Evolutionary conservation across 2,113 vertebrate species (phyloP), one percentile per base, ranked within the genome.

Genomic region (Chamaetylas fuelleborni): DNA sequence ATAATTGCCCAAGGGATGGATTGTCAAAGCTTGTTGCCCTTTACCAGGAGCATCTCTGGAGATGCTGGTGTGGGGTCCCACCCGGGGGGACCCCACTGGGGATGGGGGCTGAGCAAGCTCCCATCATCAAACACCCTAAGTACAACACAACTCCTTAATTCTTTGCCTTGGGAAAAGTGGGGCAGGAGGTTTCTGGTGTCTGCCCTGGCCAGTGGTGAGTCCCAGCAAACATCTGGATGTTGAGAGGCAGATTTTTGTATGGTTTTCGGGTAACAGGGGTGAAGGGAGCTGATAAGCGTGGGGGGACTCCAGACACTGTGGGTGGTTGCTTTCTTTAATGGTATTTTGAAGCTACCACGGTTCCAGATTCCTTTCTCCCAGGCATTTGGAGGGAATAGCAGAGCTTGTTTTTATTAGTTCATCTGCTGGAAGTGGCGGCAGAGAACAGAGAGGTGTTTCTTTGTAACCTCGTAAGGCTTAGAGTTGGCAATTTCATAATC

Each of bases 321-420:
- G 91, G 89, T 61, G 87, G 94, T 66, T 90, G 65, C 91, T 96
- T 88, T 86, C 76, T 81, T 88, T 89, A 86, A 84, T 4, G 2
- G 65, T 67, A 67, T 91, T 94, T 93, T 88, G 67, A 94, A 96
- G 83, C 86, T 94, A 88, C 93, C 94, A 86, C 92, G 83, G 74
- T 58, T 93, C 80, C 85, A 95, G 65, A 92, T 96, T 92, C 92
- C 84, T 92, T 93, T 92, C 90, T 91, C 61, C 74, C 80, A 92
- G 87, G 87, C 84, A 66, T 74, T 92, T 90, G 78, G 80, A 92
- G 71, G 58, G 82, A 92, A 89, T 61, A 83, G 85, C 4, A 11
- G 86, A 96, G 87, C 60, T 58, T 94, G 87, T 74, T 95, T 97
- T 96, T 81, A 96, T 96, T 95, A 93, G 81, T 93, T 96, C 80